Evolutionary conservation across 2,113 vertebrate species (phyloP), one percentile per base, ranked within the genome.

Genomic region (Pyxicephalus adspersus): DNA sequence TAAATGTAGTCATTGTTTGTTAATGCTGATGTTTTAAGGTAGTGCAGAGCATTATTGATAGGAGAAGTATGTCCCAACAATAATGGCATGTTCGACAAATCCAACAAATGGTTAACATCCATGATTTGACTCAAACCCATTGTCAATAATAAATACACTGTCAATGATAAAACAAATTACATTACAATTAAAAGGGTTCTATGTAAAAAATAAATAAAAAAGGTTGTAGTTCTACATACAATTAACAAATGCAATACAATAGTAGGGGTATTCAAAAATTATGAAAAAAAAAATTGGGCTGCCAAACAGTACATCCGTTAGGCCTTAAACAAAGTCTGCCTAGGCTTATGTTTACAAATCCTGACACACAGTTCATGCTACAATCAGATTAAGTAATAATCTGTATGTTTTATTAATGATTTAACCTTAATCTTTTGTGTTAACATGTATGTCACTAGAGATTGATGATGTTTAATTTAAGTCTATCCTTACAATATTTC

Each of bases 351-450:
- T 16, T 71, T 18, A 18, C n/a, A 71, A 71, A 71, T 34, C n/a
- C 11, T 20, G 1, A 66, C 28, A 19, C 64, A 66, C 54, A 17
- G 45, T n/a, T 58, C 23, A 11, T 22, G 57, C 20, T 58, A 22
- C 57, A n/a, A 51, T 5, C 66, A 70, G 38, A 70, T 52, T 54
- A 28, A 28, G 26, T 17, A 28, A 19, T 45, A 45, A 34, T 23
- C 31, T 68, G 38, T 45, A n/a, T 68, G 34, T 50, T 45, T 34
- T n/a, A 38, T n/a, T 20, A 34, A 68, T 18, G n/a, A 52, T 26
- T 28, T 50, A 54, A 54, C 11, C 17, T 71, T 52, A 71, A 71
- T 71, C 67, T 18, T 18, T 19, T 71, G 13, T 71, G 50, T 50
- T 23, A 68, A 68, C 66, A 50, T 22, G 16, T 25, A 26, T 71